Conservation (phyloP, 2,797 vertebrate species). For the Enteromius viviparus region DNA sequence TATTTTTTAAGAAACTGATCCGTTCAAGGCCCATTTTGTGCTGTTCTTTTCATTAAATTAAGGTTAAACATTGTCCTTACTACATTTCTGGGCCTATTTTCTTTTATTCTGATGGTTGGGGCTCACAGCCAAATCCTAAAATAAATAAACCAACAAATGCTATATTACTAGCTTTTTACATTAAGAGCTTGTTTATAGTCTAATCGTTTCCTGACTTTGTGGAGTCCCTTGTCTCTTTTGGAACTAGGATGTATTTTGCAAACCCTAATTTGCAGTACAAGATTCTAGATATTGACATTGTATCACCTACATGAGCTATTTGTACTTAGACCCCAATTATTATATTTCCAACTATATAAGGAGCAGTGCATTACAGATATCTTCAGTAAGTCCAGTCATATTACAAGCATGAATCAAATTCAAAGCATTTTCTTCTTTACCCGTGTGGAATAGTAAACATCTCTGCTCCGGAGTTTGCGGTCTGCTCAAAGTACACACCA, state of each 20-base stretch:
- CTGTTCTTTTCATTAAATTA: not conserved
- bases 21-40: not conserved
- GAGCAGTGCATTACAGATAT: constrained; percentile 5
- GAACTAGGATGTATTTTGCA: not conserved
- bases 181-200: not conserved
- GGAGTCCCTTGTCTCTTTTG: not conserved
- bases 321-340: not conserved
- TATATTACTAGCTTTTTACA: too few relatives aligned
- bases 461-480: constrained; percentile 14
- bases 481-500: not conserved
- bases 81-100: not conserved
- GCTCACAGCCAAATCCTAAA: not conserved
- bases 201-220: not conserved
- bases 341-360: constrained; percentile 4
- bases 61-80: not conserved
- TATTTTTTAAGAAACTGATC: not conserved
- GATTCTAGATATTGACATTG: not conserved
- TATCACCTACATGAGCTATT: not conserved
- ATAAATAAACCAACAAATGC: not conserved
- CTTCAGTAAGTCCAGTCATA: not conserved
- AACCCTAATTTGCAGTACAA: not conserved
- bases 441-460: constrained; percentile 4
- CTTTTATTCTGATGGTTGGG: not conserved
- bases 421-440: constrained; percentile 13
- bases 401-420: not conserved